Base-by-base conservation (phyloP, 2,113 vertebrate species). In the Oreochromis spilurus region DNA sequence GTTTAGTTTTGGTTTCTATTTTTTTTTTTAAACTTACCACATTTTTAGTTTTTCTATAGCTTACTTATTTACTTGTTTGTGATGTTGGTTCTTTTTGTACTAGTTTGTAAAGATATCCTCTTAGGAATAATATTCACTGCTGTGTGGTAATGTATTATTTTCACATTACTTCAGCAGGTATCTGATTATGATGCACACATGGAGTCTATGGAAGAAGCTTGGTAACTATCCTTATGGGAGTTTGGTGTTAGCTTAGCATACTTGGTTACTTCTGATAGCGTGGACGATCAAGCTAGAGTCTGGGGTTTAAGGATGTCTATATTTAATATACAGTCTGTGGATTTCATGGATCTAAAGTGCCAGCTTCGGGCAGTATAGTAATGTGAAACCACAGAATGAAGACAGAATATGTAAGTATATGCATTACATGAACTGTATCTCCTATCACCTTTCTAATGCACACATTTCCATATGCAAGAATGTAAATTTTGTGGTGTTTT, bases 31-130 rank as follows among this genome's bases (percentile, higher is more conserved):
- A 53, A 53, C 3, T n/a, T 53, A n/a, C 45, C 45, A 3, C 19
- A 0, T 19, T 36, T 11, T 34, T 11, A 62, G 34, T 40, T 38
- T 72, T 45, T 0, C 38, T 72, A 9, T 45, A 24, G 2, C 67
- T 48, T 45, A 17, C 14, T 48, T 70, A 17, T 75, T 75, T 48
- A 75, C 65, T 38, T 24, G 38, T 72, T 45, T 72, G 38, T 26
- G 13, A 9, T 43, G 12, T 72, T 45, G 8, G 38, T 43, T 72
- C 65, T 43, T 45, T 70, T 13, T 72, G 4, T 43, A 72, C 34
- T 38, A 21, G 34, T 65, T 36, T 65, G 19, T 38, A 65, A 65
- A 65, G 60, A 65, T 65, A 65, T 38, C 34, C 4, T 38, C 17
- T 2, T 65, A 3, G 6, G 17, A 65, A 65, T 65, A 65, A 65